phyloP scores from a whole-genome alignment of 2,797 vertebrate species.

The Thalassophryne amazonica region DNA sequence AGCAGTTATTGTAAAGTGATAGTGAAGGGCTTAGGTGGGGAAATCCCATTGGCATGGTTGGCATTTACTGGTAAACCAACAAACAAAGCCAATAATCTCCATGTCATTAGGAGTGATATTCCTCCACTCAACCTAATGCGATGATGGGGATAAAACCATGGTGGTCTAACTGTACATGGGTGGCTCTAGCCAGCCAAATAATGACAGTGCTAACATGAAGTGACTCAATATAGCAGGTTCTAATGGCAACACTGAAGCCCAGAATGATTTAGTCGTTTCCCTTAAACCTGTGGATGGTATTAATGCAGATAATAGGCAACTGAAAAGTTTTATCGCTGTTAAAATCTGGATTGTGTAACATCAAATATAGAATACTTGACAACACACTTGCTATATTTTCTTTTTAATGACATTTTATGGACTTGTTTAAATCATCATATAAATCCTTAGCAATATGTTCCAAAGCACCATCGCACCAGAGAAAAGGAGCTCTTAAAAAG shows the following conservation, averaged over 20 bases:
- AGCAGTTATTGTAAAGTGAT: constrained; percentile 78
- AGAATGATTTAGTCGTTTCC: neutral
- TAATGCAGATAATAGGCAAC: constrained; percentile 8
- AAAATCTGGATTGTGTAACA: constrained; percentile 21
- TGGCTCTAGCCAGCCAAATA: constrained; percentile 35
- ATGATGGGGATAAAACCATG: constrained; percentile 73
- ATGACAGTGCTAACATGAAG: constrained; percentile 18
- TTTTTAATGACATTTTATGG: constrained; percentile 39
- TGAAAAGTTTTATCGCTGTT: constrained; percentile 17
- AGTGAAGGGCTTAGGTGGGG: constrained; percentile 62
- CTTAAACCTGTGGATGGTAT: neutral
- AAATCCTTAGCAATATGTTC: constrained; percentile 45
- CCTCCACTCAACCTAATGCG: constrained; percentile 73
- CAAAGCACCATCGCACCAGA: constrained; percentile 28
- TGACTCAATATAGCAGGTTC: constrained; percentile 10
- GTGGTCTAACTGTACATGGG: constrained; percentile 62
- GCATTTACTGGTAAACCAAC: constrained; percentile 78
- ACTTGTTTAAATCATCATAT: constrained; percentile 44
- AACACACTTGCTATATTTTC: constrained; percentile 27
- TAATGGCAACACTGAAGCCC: constrained; percentile 4
- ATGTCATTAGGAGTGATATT: constrained; percentile 76
- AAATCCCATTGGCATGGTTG: constrained; percentile 72
- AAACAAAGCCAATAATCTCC: constrained; percentile 79
- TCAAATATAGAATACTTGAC: constrained; percentile 36
- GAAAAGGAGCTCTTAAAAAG: constrained; percentile 52